Evolutionary conservation across 2,113 vertebrate genomes (phyloP), one percentile per base, ranked within the genome.

Genomic region (Lasiurus cinereus): DNA sequence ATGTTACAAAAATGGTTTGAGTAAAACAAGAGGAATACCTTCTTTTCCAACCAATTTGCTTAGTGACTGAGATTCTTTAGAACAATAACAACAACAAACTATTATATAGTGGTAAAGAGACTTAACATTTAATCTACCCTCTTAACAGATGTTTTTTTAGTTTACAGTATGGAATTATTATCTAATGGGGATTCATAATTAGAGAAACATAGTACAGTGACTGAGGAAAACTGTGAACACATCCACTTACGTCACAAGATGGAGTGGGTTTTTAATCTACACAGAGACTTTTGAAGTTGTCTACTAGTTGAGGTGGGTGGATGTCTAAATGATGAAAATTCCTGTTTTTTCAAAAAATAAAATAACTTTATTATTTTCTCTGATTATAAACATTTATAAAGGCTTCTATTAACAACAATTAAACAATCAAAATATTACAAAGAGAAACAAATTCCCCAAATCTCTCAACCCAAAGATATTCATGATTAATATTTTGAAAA

Each of bases 11-110:
- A 88, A 83, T 64, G 27, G 6, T 86, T 91, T 54, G 27, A 83
- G 33, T 74, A 78, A 87, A 87, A 1, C 5, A 86, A 94, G 83
- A 83, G 46, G 21, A 82, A 67, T 73, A 69, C 5, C 7, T 73
- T 52, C 19, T 59, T 93, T 94, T 85, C 19, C 87, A 95, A 83
- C 18, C 29, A 83, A 73, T 91, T 6, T 91, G 22, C 39, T 82
- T n/a, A 88, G 52, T 52, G 21, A 78, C 62, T 14, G 19, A 39
- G 12, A 39, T 56, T 77, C 21, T 78, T 66, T 2, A 7, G 16
- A 64, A 73, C 5, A 31, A 66, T 11, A 39, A 19, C 16, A 59
- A 24, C 9, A 59, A 59, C 19, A 59, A 22, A 66, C 33, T 54
- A 56, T 56, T 84, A 39, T 22, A 33, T 39, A 48, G 39, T 43